Base-by-base conservation (phyloP, 2,888 invertebrate genomes). In the Phragmatobia fuliginosa region DNA sequence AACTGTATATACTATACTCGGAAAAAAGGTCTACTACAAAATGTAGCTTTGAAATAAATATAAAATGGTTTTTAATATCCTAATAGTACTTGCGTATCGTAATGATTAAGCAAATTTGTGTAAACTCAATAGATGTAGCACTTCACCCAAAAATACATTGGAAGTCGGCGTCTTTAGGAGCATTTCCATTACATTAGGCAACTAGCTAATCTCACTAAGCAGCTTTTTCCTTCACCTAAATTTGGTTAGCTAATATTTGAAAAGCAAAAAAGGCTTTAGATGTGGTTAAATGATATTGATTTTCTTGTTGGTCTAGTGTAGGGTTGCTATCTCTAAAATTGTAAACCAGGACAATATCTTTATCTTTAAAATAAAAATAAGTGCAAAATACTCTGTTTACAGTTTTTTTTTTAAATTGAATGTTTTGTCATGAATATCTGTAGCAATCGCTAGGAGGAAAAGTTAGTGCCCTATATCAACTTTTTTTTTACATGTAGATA, bases 121-220 rank as follows among this genome's bases (percentile, higher is more conserved):
- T 73, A 77, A 77, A 73, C 80, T 79, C 79, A 83, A 81, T 78
- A 79, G 81, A 76, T 74, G 68, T 72, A 77, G 74, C 79, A 78
- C 70, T 79, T 82, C 81, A 73, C 73, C 69, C 71, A 56, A 76
- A 81, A 80, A 83, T 82, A 83, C 82, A 83, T 85, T 80, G 83
- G 82, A 81, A 84, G 49, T 78, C 81, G 83, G 82, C 81, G 79
- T 83, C 84, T 83, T 91, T 87, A 89, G 87, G 89, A 88, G 87
- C 85, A 87, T 89, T 91, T 90, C 89, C 89, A 89, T 90, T 89
- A 92, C 87, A 89, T 90, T 90, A 89, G 86, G 88, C 88, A 88
- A 86, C 86, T 87, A 87, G 86, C 86, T 88, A 91, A 91, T 92
- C 88, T 87, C 77, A 84, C 80, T 84, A 83, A 87, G 85, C 86